A percentile compares a stretch with the other conserved stretches of the same genome.
phyloP scores from a whole-genome alignment of 2,888 invertebrate genomes.

The Marronus borbonicus region DNA sequence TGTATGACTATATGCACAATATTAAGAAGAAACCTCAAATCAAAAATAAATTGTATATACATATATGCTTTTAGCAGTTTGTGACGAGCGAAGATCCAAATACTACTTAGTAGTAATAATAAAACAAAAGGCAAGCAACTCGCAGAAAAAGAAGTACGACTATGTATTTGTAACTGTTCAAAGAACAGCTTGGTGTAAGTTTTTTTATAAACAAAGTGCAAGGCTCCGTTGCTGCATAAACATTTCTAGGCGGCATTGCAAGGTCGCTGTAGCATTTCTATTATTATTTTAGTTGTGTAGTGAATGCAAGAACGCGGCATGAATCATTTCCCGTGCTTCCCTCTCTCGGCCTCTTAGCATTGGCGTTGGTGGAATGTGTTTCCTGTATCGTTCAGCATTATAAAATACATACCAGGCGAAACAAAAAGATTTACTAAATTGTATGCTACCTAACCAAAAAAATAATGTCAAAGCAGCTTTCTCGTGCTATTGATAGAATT shows the following conservation, averaged over 20 bases:
- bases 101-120: background rate
- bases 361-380: constrained; percentile 6
- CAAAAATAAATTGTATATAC: too few relatives aligned
- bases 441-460: too few relatives aligned
- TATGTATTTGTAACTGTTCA: constrained; percentile 9
- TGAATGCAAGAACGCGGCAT: constrained; percentile 49
- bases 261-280: constrained; percentile 50
- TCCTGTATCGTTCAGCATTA: constrained; percentile 4
- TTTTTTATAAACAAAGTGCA: constrained; percentile 50
- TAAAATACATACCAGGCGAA: too few relatives aligned
- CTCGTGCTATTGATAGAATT: too few relatives aligned
- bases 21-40: too few relatives aligned
- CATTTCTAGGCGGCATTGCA: constrained; percentile 50
- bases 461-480: too few relatives aligned
- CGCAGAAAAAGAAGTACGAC: background rate
- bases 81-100: background rate
- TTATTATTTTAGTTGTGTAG: constrained; percentile 49
- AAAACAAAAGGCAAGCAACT: background rate
- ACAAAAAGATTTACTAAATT: too few relatives aligned
- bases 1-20: too few relatives aligned
- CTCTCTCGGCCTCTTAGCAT: background rate
- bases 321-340: constrained; percentile 45
- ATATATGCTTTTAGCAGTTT: background rate
- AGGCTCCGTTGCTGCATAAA: constrained; percentile 47
- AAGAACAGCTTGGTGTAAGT: background rate